Evolutionary conservation across 2,888 invertebrate genomes (phyloP).

Genomic region (Folsomia candida): DNA sequence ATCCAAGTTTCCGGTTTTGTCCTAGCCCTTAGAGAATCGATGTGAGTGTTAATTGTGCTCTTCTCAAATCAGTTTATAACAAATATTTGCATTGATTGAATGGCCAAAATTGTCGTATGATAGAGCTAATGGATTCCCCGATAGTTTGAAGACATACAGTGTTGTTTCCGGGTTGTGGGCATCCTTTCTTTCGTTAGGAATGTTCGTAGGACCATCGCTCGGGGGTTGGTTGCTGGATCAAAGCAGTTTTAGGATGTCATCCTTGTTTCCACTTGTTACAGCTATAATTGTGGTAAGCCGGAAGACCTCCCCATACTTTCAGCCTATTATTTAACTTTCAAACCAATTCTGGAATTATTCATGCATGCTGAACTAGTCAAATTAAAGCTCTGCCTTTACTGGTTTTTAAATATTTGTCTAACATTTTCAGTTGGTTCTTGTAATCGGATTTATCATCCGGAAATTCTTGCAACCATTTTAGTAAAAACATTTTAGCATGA

Average conservation of each 20-base stretch:
- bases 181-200: conserved; percentile 82
- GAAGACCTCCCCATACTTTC: too few relatives aligned
- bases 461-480: too few relatives aligned
- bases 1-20: conserved; percentile 83
- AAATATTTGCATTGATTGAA: neutral
- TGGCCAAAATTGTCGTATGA: too few relatives aligned
- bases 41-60: conserved; percentile 61
- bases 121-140: conserved; percentile 72
- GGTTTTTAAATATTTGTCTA: too few relatives aligned
- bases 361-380: too few relatives aligned
- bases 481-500: too few relatives aligned
- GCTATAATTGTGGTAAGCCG: conserved; percentile 68
- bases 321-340: too few relatives aligned
- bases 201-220: conserved; percentile 76
- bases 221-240: conserved; percentile 71
- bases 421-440: too few relatives aligned
- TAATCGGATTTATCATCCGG: too few relatives aligned
- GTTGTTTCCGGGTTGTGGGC: conserved; percentile 87
- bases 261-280: conserved; percentile 67
- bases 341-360: too few relatives aligned
- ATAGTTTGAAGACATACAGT: conserved; percentile 83
- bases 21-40: conserved; percentile 73
- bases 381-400: too few relatives aligned
- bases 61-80: neutral
- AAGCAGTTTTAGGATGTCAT: conserved; percentile 68